Conservation (phyloP, 2,113 vertebrate genomes). For the Phalacrocorax aristotelis region DNA sequence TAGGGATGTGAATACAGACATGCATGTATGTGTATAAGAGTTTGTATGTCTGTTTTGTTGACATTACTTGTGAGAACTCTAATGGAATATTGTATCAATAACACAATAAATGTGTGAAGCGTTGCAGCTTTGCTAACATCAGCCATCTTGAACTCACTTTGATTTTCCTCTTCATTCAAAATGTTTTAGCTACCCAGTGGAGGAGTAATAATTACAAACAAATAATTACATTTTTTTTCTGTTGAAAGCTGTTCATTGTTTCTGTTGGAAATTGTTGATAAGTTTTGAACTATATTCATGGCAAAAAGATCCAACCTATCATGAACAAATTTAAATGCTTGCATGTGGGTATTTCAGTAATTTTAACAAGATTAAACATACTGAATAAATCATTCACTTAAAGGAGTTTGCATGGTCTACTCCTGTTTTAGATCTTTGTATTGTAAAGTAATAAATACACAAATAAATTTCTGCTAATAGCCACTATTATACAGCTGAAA, state of each 20-base stretch:
- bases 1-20: background rate
- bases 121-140: background rate
- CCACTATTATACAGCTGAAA: background rate
- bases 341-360: background rate
- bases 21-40: background rate
- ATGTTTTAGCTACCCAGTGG: background rate
- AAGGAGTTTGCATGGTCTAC: background rate
- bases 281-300: background rate
- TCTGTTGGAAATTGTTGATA: background rate
- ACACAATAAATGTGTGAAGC: background rate
- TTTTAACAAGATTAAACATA: background rate
- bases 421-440: background rate
- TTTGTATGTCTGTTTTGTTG: background rate
- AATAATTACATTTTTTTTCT: background rate
- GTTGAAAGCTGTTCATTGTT: background rate
- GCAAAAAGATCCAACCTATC: background rate
- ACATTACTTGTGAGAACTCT: background rate
- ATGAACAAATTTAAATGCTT: background rate
- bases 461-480: background rate
- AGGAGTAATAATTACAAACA: background rate
- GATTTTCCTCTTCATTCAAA: background rate
- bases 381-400: background rate
- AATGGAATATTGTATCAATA: background rate
- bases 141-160: background rate
- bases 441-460: background rate